Percentiles rank a stretch among this genome's conserved stretches.
Conservation (phyloP, 2,888 invertebrate genomes). For the Leptarthrus brevirostris region DNA sequence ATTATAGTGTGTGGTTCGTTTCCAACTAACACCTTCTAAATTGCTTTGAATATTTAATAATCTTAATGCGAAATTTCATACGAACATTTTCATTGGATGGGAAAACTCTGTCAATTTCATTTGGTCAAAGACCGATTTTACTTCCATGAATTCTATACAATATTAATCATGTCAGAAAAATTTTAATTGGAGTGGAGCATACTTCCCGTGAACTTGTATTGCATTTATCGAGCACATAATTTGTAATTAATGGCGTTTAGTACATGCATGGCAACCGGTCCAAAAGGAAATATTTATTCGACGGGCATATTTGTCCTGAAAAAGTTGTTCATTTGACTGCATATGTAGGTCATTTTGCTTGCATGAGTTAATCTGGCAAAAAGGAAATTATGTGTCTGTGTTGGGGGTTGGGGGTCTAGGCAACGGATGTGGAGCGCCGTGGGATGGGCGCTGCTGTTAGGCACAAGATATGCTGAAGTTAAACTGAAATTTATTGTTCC, state of each 20-base stretch:
- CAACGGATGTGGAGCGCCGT: neutral
- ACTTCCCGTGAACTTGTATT: neutral
- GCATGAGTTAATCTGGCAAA: slow-evolving; percentile 18
- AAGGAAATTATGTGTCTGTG: too few species aligned
- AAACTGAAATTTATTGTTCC: slow-evolving; percentile 46
- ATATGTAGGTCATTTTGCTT: slow-evolving; percentile 40
- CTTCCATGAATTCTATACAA: too few species aligned
- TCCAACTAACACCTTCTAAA: too few species aligned
- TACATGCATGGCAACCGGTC: neutral
- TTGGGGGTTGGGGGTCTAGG: neutral
- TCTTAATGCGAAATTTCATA: too few species aligned
- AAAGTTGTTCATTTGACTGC: slow-evolving; percentile 33
- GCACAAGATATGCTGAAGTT: slow-evolving; percentile 41
- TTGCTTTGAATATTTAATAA: too few species aligned
- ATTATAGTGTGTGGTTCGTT: too few species aligned
- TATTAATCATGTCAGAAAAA: neutral
- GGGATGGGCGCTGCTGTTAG: neutral
- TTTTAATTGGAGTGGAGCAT: neutral
- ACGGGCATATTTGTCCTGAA: slow-evolving; percentile 32
- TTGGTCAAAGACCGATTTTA: too few species aligned
- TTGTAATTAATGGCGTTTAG: slow-evolving; percentile 29
- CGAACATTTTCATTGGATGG: too few species aligned
- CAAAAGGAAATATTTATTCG: slow-evolving; percentile 31
- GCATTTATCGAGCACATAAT: slow-evolving; percentile 25
- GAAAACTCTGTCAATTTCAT: too few species aligned